Conservation (phyloP, 2,797 vertebrate species). For the Rhinichthys osculus region DNA sequence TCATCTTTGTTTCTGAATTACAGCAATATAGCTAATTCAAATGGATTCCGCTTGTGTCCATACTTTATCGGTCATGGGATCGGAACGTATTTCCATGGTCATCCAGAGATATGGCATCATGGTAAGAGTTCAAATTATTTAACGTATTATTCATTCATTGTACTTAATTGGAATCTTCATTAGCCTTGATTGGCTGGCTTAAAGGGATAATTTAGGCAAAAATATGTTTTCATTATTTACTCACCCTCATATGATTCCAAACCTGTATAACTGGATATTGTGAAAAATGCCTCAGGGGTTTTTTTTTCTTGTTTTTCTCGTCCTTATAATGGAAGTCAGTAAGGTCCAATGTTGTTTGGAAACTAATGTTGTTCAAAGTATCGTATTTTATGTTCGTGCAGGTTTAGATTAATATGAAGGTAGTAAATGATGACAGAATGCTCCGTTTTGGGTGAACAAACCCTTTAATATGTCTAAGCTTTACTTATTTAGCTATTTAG, state of each 20-base stretch:
- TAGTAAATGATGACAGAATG: neutral
- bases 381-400: neutral
- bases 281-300: neutral
- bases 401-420: neutral
- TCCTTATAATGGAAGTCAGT: neutral
- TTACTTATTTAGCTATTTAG: neutral
- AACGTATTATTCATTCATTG: neutral
- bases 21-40: conserved; percentile 83
- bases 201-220: neutral
- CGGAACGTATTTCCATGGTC: conserved; percentile 93
- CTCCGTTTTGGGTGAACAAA: neutral
- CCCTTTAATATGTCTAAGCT: neutral
- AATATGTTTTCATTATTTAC: neutral
- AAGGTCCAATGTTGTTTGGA: neutral
- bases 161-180: neutral
- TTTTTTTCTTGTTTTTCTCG: neutral
- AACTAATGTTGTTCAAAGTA: neutral
- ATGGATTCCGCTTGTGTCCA: conserved; percentile 89
- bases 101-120: conserved; percentile 98
- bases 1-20: conserved; percentile 58
- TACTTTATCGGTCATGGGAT: conserved; percentile 96
- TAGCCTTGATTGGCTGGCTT: neutral
- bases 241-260: neutral
- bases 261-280: neutral
- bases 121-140: conserved; percentile 76